These are phyloP conservation scores for Tipula confusa DNA, from an alignment of 2,888 invertebrate genomes.

Conservation along the genomic window DNA sequence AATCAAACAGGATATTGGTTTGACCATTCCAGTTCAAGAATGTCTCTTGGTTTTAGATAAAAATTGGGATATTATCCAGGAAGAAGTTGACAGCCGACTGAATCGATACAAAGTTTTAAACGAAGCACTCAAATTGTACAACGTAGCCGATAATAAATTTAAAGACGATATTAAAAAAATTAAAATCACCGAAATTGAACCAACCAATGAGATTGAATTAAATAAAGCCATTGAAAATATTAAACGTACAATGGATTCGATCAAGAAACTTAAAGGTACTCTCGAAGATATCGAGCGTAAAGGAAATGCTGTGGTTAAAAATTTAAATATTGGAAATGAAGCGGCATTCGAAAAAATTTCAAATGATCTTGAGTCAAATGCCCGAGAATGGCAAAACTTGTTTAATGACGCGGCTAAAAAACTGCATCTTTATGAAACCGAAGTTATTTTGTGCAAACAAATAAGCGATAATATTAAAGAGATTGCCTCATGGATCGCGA, in stretches of 20 bases:
- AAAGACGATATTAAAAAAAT: slow-evolving; percentile 66
- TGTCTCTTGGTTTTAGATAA: slow-evolving; percentile 71
- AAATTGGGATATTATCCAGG: slow-evolving; percentile 74
- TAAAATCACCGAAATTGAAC: slow-evolving; percentile 61
- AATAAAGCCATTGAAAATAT: slow-evolving; percentile 67
- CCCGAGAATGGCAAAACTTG: slow-evolving; percentile 65
- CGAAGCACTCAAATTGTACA: slow-evolving; percentile 68
- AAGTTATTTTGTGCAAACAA: slow-evolving; percentile 89
- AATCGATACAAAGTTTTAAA: slow-evolving; percentile 69
- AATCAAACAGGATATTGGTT: slow-evolving; percentile 76
- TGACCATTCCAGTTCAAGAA: slow-evolving; percentile 75
- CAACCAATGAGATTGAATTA: slow-evolving; percentile 69
- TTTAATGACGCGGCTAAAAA: slow-evolving; percentile 68
- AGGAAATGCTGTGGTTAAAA: slow-evolving; percentile 51
- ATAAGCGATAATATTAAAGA: slow-evolving; percentile 82
- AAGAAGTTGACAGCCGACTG: slow-evolving; percentile 68
- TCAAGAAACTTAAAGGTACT: slow-evolving; percentile 69
- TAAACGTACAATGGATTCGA: slow-evolving; percentile 67
- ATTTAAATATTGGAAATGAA: slow-evolving; percentile 46
- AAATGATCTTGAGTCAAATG: slow-evolving; percentile 55
- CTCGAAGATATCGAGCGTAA: slow-evolving; percentile 76
- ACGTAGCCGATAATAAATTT: slow-evolving; percentile 67
- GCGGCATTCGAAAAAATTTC: slow-evolving; percentile 54
- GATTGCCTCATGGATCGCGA: slow-evolving; percentile 75
- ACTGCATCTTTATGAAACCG: slow-evolving; percentile 78